These are phyloP conservation scores for Pampus argenteus DNA, from an alignment of 2,797 vertebrate genomes.

Conservation along the genomic window DNA sequence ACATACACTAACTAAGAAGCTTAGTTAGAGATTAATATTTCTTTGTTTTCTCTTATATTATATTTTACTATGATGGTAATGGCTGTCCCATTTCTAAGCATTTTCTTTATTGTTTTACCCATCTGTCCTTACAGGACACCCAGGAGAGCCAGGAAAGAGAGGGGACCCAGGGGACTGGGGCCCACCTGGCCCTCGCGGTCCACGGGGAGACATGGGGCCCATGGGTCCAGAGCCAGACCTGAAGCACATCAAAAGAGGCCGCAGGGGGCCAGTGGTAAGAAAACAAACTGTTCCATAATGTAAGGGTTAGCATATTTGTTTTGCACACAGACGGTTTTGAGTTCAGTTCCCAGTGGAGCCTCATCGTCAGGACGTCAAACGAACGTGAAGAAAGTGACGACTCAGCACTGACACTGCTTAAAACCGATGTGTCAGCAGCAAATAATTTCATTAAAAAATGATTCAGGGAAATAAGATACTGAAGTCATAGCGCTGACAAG, in stretches of 20 bases:
- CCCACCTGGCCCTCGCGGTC: slow-evolving; percentile 76
- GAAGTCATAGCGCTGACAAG: not conserved
- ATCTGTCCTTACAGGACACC: slow-evolving; percentile 70
- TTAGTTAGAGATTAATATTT: not conserved
- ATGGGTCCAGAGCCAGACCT: slow-evolving; percentile 84
- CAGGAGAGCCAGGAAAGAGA: slow-evolving; percentile 80
- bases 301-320: not conserved
- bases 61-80: not conserved
- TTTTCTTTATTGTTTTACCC: not conserved
- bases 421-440: not conserved
- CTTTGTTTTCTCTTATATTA: not conserved
- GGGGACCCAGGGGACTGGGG: slow-evolving; percentile 80
- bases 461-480: not conserved
- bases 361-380: not conserved
- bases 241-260: slow-evolving; percentile 83
- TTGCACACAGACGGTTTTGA: not conserved
- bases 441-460: too few species aligned
- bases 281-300: not conserved
- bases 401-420: not conserved
- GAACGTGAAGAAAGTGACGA: not conserved
- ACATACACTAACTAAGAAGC: not conserved
- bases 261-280: slow-evolving; percentile 85
- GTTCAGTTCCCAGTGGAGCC: not conserved
- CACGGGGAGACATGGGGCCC: slow-evolving; percentile 86
- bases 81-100: not conserved